phyloP scores from a whole-genome alignment of 2,888 invertebrate species.

The Eupeodes latifasciatus region DNA sequence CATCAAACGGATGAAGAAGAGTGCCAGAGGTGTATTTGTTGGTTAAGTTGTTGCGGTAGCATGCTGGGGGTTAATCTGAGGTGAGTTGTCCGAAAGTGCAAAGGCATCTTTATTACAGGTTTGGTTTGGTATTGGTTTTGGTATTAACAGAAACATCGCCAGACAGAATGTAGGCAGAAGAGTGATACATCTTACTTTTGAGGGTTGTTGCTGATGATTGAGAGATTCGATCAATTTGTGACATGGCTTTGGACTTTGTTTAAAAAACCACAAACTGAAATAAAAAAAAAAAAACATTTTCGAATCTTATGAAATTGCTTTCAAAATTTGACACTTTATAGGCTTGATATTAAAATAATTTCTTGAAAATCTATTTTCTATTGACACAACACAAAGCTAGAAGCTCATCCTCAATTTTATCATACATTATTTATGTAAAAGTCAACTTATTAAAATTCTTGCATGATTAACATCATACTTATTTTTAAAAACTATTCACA shows the following conservation, averaged over 20 bases:
- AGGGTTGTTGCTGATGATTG: constrained; percentile 16
- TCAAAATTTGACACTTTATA: no score
- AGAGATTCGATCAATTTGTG: constrained; percentile 12
- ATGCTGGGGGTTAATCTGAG: constrained; percentile 66
- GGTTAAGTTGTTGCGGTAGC: constrained; percentile 56
- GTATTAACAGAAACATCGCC: background rate
- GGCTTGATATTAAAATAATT: no score
- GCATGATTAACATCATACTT: background rate
- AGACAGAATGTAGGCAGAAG: constrained; percentile 53
- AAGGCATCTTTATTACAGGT: constrained; percentile 60
- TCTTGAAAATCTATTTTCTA: no score
- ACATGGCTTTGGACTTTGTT: no score
- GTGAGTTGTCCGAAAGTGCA: constrained; percentile 60
- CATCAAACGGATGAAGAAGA: background rate
- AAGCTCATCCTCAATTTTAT: no score
- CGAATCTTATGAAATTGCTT: no score
- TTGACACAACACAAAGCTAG: no score
- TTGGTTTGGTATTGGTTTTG: no score
- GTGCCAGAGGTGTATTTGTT: background rate
- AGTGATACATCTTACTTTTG: constrained; percentile 55
- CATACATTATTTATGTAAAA: no score
- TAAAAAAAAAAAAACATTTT: no score
- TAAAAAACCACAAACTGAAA: no score
- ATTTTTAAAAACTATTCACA: background rate
- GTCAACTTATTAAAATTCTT: no score